Percentiles rank a stretch among this genome's conserved stretches.
These are phyloP conservation scores for Haemorhous mexicanus DNA, from an alignment of 2,113 vertebrate species.

Conservation along the genomic window DNA sequence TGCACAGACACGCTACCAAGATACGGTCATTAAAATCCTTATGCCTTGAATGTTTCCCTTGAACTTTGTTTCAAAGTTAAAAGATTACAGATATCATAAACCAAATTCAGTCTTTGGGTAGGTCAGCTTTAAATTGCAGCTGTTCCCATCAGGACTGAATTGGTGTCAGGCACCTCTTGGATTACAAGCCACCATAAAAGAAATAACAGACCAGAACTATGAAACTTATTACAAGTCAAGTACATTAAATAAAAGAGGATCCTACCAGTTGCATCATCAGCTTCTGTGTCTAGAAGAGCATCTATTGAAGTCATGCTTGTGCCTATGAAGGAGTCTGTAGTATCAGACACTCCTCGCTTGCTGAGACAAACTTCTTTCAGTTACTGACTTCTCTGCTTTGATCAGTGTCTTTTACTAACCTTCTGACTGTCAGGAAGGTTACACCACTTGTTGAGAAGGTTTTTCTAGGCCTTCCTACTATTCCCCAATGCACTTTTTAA, in stretches of 20 bases:
- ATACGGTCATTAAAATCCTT: slow-evolving; percentile 40
- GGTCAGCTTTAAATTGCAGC: neutral
- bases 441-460: slow-evolving; percentile 40
- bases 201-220: slow-evolving; percentile 38
- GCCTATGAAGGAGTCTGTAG: slow-evolving; percentile 61
- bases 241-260: slow-evolving; percentile 67
- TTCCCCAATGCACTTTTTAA: slow-evolving; percentile 8
- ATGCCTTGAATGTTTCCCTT: slow-evolving; percentile 64
- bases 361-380: slow-evolving; percentile 61
- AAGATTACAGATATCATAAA: slow-evolving; percentile 31
- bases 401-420: slow-evolving; percentile 54
- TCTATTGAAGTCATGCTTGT: slow-evolving; percentile 69
- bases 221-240: slow-evolving; percentile 58
- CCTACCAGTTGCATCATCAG: slow-evolving; percentile 68
- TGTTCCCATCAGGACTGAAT: slow-evolving; percentile 28
- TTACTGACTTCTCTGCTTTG: slow-evolving; percentile 60
- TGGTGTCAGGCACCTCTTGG: neutral
- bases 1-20: neutral
- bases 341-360: slow-evolving; percentile 62
- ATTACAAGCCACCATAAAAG: slow-evolving; percentile 8
- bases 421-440: slow-evolving; percentile 56
- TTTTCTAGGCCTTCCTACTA: slow-evolving; percentile 54
- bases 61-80: slow-evolving; percentile 28
- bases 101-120: slow-evolving; percentile 31
- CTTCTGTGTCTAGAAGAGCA: slow-evolving; percentile 69